A percentile compares a stretch with the other conserved stretches of the same genome.
Conservation (phyloP, 2,888 invertebrate genomes). For the Polyommatus icarus region DNA sequence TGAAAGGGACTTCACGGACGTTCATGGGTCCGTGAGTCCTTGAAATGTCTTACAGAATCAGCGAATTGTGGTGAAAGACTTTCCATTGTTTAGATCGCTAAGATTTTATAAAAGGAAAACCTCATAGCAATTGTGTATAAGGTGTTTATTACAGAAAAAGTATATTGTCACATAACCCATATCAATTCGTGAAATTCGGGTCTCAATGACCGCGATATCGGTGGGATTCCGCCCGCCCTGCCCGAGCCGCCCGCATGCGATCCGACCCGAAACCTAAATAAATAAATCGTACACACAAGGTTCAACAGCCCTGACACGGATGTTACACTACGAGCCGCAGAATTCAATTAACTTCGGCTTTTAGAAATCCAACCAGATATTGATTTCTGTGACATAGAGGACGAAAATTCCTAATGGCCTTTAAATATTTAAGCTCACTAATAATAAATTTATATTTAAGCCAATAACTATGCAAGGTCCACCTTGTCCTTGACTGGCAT, state of each 20-base stretch:
- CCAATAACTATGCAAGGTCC: neutral
- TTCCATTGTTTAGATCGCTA: neutral
- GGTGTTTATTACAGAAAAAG: neutral
- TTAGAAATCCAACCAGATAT: conserved; percentile 14
- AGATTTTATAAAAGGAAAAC: neutral
- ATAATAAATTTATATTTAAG: neutral
- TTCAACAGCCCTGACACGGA: conserved; percentile 9
- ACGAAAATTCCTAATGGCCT: neutral
- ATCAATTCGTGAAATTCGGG: conserved; percentile 3
- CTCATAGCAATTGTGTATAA: neutral
- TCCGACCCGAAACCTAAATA: neutral
- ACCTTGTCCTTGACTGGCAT: neutral
- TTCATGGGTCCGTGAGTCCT: conserved; percentile 2
- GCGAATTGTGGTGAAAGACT: neutral
- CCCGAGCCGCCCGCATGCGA: neutral
- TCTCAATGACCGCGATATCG: conserved; percentile 1
- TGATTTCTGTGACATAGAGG: conserved; percentile 9
- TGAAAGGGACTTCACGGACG: conserved; percentile 21
- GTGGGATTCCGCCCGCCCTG: neutral
- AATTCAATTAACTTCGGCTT: conserved; percentile 24
- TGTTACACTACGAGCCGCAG: neutral
- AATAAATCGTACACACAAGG: conserved; percentile 9
- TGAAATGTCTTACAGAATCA: neutral
- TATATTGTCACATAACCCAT: neutral
- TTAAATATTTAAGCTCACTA: neutral